Evolutionary conservation across 1,140 invertebrate genomes (phyloP), one percentile per base, ranked within the genome.

Genomic region (Hylaeus anthracinus): DNA sequence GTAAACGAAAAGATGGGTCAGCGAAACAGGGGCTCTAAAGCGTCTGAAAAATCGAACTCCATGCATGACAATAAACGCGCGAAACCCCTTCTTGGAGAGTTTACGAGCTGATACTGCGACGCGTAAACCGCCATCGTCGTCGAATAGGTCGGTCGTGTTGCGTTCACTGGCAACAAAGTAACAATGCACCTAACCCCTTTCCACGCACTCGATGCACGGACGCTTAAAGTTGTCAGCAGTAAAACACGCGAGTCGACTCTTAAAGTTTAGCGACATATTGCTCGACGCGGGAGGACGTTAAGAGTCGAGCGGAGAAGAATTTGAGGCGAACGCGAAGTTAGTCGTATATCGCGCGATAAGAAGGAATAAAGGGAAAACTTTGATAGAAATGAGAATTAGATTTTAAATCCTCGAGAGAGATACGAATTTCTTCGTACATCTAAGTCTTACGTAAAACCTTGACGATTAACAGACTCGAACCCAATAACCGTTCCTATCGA

Each of bases 211-310:
- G 64, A 56, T 41, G 37, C 58, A 8, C 10, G 39, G 14, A 58
- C 76, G 65, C 73, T 79, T 9, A n/a, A 48, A 55, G 64, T 58
- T 48, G 55, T 26, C 14, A 55, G 55, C 15, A 53, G 53, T 70
- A 79, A 78, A 70, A 71, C 53, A 41, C 43, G 61, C 60, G 26
- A 58, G 66, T 51, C 51, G 8, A 56, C 45, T 71, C 51, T 77
- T 55, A 77, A 81, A 81, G 58, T 78, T 79, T n/a, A 39, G n/a
- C 65, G n/a, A 53, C 51, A 41, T 66, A 66, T 66, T 56, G 61
- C 51, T 6, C 10, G 73, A 66, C 4, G 12, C 58, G 15, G 15
- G 15, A 60, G 58, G 2, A 60, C n/a, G 55, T 58, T n/a, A 58
- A 58, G 3, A 3, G 55, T 5, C n/a, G 5, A 45, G 14, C 41